Evolutionary conservation across 2,113 vertebrate species (phyloP).

Genomic region (Coptodon bakossiorum): DNA sequence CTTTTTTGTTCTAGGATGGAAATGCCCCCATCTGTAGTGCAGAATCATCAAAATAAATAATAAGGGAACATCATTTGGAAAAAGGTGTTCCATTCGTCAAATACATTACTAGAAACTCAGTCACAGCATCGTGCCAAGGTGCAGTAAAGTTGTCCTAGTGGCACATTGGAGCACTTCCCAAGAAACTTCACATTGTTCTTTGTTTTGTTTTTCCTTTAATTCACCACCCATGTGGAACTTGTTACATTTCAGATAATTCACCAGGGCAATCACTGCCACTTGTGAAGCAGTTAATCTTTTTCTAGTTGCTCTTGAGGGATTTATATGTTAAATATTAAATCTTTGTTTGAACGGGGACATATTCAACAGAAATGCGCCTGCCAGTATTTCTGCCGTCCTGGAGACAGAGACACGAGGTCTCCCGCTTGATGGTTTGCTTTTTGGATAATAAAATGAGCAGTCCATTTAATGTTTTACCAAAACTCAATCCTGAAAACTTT

Average conservation of each 20-base stretch:
- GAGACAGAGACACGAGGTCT: not conserved
- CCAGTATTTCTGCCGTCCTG: too few relatives aligned
- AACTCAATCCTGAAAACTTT: not conserved
- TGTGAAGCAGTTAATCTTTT: not conserved
- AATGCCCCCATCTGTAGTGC: not conserved
- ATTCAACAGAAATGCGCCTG: not conserved
- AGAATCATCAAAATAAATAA: not conserved
- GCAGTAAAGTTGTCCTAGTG: not conserved
- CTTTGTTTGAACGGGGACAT: not conserved
- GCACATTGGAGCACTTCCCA: not conserved
- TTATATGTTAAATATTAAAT: not conserved
- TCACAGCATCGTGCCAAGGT: not conserved
- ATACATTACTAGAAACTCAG: not conserved
- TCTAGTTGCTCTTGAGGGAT: not conserved
- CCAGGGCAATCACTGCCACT: not conserved
- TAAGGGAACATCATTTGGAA: not conserved
- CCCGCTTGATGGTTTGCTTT: not conserved
- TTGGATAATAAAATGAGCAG: not conserved
- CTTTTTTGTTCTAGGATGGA: not conserved
- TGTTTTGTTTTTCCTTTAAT: not conserved
- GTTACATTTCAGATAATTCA: not conserved
- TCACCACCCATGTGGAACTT: not conserved
- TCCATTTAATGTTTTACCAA: not conserved
- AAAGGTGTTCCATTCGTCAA: not conserved
- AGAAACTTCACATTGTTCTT: not conserved